Evolutionary conservation across 2,888 invertebrate genomes (phyloP).

Genomic region (Drosophila differens): DNA sequence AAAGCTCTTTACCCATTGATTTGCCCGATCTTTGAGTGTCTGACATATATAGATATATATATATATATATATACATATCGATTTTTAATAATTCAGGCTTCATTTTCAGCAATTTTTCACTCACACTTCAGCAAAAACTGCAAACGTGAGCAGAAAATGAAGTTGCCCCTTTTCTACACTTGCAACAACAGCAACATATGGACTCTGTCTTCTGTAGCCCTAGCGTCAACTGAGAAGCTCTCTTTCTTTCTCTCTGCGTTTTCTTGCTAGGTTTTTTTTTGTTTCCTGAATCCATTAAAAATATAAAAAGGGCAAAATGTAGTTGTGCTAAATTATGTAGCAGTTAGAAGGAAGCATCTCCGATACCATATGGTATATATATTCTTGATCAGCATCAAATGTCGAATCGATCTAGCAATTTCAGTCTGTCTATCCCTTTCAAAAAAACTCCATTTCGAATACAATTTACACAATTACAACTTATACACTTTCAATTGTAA

Average conservation of each 20-base stretch:
- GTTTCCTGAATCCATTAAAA: neutral
- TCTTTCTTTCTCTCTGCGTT: neutral
- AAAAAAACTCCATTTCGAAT: neutral
- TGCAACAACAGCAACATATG: conserved; percentile 1
- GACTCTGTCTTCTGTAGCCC: conserved; percentile 15
- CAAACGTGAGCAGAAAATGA: conserved; percentile 83
- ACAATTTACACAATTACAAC: neutral
- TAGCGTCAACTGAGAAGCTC: conserved; percentile 17
- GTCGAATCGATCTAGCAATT: neutral
- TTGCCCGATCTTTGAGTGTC: neutral
- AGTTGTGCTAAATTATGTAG: neutral
- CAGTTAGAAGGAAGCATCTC: neutral
- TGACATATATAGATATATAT: neutral
- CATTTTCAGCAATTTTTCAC: conserved; percentile 80
- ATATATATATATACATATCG: conserved; percentile 58
- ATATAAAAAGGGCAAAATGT: neutral
- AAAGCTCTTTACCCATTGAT: conserved; percentile 6
- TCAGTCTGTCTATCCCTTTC: neutral
- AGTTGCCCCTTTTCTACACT: conserved; percentile 49
- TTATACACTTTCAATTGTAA: neutral
- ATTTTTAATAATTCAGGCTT: conserved; percentile 84
- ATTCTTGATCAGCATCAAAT: neutral
- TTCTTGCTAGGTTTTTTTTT: neutral
- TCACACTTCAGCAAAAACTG: conserved; percentile 54
- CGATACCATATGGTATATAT: neutral